Percentiles rank a stretch among this genome's conserved stretches.
phyloP scores from a whole-genome alignment of 1,140 invertebrate species.

The Caenorhabditis tropicalis region DNA sequence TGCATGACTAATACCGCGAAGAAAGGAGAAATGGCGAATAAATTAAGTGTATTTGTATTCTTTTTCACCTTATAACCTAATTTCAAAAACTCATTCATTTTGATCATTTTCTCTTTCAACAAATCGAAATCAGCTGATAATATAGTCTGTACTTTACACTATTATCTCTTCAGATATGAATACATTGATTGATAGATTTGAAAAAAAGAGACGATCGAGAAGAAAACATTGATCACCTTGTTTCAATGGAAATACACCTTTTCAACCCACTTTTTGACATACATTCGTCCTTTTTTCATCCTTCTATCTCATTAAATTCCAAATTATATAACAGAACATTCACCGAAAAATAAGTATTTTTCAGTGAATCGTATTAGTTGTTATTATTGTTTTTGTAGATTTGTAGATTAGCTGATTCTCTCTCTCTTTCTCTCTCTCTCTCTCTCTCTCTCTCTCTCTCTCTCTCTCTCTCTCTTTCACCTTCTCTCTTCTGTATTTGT shows the following conservation, averaged over 20 bases:
- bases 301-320: neutral
- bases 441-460: neutral
- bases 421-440: neutral
- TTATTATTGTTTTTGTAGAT: neutral
- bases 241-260: neutral
- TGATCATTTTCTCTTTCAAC: no score
- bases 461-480: neutral
- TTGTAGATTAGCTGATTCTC: neutral
- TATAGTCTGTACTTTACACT: neutral
- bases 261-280: neutral
- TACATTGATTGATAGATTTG: neutral
- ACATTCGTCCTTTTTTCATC: neutral
- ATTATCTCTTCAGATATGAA: neutral
- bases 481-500: neutral
- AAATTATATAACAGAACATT: neutral
- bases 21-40: neutral
- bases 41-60: no score
- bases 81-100: no score
- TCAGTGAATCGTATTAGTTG: neutral
- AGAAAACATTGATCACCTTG: neutral
- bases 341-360: neutral
- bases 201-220: neutral
- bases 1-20: conserved; percentile 7
- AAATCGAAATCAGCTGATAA: conserved; percentile 9
- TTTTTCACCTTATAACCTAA: no score